Conservation (phyloP, 30 jellyfish, hydroid and myxozoan genomes). For the Turritopsis rubra region DNA sequence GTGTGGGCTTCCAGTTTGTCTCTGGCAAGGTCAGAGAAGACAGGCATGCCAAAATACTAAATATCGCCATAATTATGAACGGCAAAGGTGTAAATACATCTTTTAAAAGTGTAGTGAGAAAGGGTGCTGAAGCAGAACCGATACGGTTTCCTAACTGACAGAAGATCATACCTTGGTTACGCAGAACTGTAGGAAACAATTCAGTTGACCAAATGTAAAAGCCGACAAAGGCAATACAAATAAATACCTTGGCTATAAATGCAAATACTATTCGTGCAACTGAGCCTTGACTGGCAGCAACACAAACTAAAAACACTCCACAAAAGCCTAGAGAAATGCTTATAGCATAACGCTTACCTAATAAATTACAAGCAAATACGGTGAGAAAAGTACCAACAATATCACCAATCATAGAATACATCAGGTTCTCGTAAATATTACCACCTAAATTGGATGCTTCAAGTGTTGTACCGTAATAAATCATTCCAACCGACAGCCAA, state of each 20-base stretch:
- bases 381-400: slow-evolving; percentile 9
- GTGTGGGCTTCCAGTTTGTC: neutral
- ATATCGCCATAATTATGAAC: neutral
- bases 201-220: slow-evolving; percentile 17
- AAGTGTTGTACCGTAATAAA: slow-evolving; percentile 5
- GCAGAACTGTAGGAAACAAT: slow-evolving; percentile 17
- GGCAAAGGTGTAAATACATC: slow-evolving; percentile 2
- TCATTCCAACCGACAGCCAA: slow-evolving; percentile 10
- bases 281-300: slow-evolving; percentile 4
- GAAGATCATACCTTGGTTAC: slow-evolving; percentile 11
- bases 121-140: slow-evolving; percentile 8
- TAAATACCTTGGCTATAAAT: neutral
- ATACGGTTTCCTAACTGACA: slow-evolving; percentile 11
- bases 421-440: neutral
- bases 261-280: slow-evolving; percentile 1
- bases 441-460: slow-evolving; percentile 20
- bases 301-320: neutral
- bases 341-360: neutral
- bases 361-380: neutral
- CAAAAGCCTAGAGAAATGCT: neutral
- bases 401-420: neutral
- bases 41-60: neutral
- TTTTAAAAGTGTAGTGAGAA: neutral
- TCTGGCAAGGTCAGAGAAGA: neutral
- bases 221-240: neutral